Evolutionary conservation across 2,888 invertebrate genomes (phyloP), one percentile per base, ranked within the genome.

Genomic region (Eueremaeus valkanovi): DNA sequence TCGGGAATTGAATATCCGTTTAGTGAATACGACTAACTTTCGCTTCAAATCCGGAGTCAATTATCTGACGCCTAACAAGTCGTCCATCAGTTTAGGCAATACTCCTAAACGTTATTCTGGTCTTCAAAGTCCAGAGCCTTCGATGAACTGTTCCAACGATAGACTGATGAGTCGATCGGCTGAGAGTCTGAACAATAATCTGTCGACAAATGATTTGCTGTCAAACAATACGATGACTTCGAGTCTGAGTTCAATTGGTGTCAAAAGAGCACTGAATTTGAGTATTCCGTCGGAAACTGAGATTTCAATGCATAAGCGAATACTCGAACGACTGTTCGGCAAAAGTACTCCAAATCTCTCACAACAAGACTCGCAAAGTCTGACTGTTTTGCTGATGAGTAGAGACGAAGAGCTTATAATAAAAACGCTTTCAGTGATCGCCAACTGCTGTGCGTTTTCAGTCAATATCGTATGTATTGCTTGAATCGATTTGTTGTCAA

Each of bases 391-490:
- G 29, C 81, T 87, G 42, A 83, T 84, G 74, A 84, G 85, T n/a
- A 82, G 83, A 63, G 85, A 86, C 80, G 83, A 83, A 72, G 83
- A 83, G 13, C 81, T 86, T 3, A 81, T 86, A 51, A 83, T 85
- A 78, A 83, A 85, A 77, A 84, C 85, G 16, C 81, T 87, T 42
- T 83, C 83, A n/a, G 85, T 85, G 45, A 84, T 87, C 73, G 84
- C 84, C 74, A 85, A 86, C 80, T 84, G 85, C 81, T 85, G 85
- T 13, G 85, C 86, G 16, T 86, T 86, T 80, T 83, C 85, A 55
- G 82, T 82, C 72, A 86, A 86, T 81, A 72, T 72, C 72, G 85
- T 58, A 58, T 58, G 58, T 58, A 58, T 24, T 49, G 11, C 18
- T 49, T 49, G 16, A 49, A 13, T n/a, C 11, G n/a, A 3, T 49